phyloP scores from a whole-genome alignment of 1,140 invertebrate genomes.

The Papilio aristodemus region DNA sequence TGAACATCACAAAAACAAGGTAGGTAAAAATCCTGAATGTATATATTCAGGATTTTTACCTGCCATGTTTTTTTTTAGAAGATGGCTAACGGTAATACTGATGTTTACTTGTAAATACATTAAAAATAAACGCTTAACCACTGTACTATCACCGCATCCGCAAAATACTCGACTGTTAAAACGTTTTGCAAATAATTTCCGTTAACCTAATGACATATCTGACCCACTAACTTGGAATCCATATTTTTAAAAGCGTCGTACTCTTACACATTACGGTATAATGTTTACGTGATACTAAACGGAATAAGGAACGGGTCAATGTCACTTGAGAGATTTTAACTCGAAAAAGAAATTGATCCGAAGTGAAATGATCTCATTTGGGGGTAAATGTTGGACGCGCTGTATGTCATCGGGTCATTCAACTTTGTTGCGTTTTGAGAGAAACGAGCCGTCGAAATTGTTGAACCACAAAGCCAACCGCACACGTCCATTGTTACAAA shows the following conservation, averaged over 20 bases:
- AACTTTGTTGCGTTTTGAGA: conserved; percentile 20
- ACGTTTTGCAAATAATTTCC: conserved; percentile 63
- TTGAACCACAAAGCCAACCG: conserved; percentile 21
- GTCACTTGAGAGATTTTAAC: conserved; percentile 50
- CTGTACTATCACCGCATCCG: background rate
- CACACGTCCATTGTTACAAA: conserved; percentile 24
- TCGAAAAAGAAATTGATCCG: conserved; percentile 39
- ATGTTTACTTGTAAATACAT: too few relatives aligned
- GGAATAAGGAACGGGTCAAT: conserved; percentile 66
- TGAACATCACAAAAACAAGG: too few relatives aligned
- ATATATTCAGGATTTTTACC: too few relatives aligned
- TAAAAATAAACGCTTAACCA: too few relatives aligned
- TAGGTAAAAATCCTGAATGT: too few relatives aligned
- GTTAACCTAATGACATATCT: conserved; percentile 73
- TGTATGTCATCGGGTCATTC: conserved; percentile 31
- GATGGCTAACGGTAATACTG: too few relatives aligned
- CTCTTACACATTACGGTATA: conserved; percentile 68
- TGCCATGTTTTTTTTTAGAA: too few relatives aligned
- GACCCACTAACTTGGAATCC: conserved; percentile 60
- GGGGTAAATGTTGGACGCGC: conserved; percentile 42
- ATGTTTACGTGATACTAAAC: conserved; percentile 57
- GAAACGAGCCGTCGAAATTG: conserved; percentile 19
- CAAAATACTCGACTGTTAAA: conserved; percentile 41
- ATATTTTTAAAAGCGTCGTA: conserved; percentile 43
- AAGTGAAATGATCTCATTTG: conserved; percentile 44